Evolutionary conservation across 2,113 vertebrate genomes (phyloP).

Genomic region (Pycnonotus jocosus): DNA sequence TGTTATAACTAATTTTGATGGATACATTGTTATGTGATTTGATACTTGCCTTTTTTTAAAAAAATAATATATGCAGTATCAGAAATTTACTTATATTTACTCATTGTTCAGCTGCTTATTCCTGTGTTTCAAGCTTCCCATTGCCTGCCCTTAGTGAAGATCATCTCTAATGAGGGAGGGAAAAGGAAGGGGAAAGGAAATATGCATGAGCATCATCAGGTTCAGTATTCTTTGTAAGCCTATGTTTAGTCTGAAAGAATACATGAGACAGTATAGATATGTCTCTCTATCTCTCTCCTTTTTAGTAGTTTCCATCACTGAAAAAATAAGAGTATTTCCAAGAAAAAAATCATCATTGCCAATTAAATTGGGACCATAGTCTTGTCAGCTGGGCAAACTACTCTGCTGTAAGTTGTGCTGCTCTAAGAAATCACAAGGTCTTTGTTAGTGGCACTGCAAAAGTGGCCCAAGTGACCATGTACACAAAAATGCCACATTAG

Average conservation of each 20-base stretch:
- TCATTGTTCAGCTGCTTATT: not conserved
- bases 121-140: not conserved
- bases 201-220: not conserved
- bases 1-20: not conserved
- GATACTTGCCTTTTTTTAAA: not conserved
- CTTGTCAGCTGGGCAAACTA: not conserved
- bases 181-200: not conserved
- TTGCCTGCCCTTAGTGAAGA: not conserved
- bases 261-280: not conserved
- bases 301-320: not conserved
- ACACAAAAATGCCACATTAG: not conserved
- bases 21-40: not conserved
- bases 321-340: not conserved
- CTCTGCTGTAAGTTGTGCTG: not conserved
- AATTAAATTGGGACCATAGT: not conserved
- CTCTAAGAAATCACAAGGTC: not conserved
- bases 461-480: not conserved
- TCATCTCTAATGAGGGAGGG: not conserved
- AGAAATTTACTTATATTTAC: not conserved
- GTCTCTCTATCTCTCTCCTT: not conserved
- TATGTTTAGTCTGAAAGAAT: not conserved
- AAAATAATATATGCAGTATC: not conserved
- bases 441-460: not conserved
- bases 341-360: not conserved
- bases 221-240: not conserved